Evolutionary conservation across 1,140 invertebrate genomes (phyloP).

Genomic region (Caenorhabditis brenneri): DNA sequence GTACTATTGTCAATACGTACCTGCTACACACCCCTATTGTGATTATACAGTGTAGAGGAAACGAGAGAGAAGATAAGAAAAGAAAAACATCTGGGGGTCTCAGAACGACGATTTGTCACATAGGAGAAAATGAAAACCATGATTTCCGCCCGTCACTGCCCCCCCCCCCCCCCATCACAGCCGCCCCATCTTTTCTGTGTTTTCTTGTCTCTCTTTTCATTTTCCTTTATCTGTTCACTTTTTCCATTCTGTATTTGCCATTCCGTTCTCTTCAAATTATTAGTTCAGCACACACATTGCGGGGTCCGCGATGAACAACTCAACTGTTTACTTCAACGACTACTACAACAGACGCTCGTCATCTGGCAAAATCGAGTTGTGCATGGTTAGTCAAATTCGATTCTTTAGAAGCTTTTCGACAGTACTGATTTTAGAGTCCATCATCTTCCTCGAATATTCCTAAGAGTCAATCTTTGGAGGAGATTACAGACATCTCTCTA

Average conservation of each 20-base stretch:
- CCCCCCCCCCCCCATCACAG: no score
- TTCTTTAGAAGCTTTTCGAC: neutral
- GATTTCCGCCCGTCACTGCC: neutral
- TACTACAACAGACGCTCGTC: slow-evolving; percentile 11
- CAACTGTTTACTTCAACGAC: slow-evolving; percentile 1
- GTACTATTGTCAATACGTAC: slow-evolving; percentile 15
- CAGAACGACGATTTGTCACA: slow-evolving; percentile 5
- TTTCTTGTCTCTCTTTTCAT: neutral
- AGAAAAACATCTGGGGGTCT: slow-evolving; percentile 33
- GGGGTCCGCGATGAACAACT: neutral
- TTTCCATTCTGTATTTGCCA: slow-evolving; percentile 8
- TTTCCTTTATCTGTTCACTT: neutral
- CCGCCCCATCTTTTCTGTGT: neutral
- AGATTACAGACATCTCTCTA: neutral
- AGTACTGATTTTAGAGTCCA: neutral
- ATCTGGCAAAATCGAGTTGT: neutral
- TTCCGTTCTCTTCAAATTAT: neutral
- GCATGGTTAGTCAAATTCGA: neutral
- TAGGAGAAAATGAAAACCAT: neutral
- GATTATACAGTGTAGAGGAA: neutral
- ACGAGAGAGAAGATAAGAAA: neutral
- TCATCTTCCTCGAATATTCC: neutral
- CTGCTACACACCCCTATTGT: slow-evolving; percentile 6
- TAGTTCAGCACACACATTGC: neutral
- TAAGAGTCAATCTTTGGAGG: neutral